Conservation (phyloP, 2,797 vertebrate species). For the Onychomys torridus region DNA sequence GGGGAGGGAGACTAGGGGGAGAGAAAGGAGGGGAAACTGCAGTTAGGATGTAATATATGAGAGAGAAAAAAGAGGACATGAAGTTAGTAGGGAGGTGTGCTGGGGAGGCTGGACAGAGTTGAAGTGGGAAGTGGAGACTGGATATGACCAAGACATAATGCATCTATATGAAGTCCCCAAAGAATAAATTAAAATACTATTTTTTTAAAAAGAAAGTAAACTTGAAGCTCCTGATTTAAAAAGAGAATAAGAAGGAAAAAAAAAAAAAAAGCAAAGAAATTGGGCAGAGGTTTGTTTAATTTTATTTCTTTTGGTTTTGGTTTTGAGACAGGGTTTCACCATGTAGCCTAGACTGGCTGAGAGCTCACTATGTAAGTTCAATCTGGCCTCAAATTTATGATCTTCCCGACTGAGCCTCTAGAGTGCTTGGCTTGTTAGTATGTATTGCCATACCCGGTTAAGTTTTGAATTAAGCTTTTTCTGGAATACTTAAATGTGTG, state of each 20-base stretch:
- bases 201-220: background rate
- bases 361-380: background rate
- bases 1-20: rapidly evolving
- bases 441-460: background rate
- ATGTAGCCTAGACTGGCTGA: background rate
- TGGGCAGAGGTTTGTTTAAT: no score
- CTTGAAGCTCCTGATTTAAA: background rate
- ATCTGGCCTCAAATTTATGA: background rate
- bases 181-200: background rate
- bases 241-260: background rate
- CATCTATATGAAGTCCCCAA: background rate
- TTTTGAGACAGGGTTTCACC: background rate
- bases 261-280: background rate
- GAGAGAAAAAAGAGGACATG: background rate
- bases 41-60: background rate
- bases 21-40: background rate
- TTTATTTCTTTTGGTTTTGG: background rate
- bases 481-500: background rate
- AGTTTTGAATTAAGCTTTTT: background rate
- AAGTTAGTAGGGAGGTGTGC: background rate
- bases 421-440: background rate
- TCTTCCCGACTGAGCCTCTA: background rate
- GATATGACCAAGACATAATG: background rate
- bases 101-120: background rate
- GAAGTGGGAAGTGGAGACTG: background rate